phyloP scores from a whole-genome alignment of 2,888 invertebrate species.

The Holacanthella duospinosa region DNA sequence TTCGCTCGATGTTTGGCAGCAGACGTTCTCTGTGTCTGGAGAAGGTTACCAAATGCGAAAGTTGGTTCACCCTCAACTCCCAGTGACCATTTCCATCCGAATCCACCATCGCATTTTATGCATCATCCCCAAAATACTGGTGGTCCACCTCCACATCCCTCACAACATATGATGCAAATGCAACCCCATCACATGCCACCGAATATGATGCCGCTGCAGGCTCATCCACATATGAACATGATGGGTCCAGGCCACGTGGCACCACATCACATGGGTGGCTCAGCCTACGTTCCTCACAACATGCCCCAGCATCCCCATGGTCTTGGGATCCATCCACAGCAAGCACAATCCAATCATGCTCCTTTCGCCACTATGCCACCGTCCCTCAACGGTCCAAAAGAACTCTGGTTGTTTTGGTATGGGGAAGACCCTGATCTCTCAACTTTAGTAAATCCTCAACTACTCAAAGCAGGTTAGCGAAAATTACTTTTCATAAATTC shows the following conservation, averaged over 20 bases:
- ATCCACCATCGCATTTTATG: slow-evolving; percentile 32
- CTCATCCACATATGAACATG: slow-evolving; percentile 15
- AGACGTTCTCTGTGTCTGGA: slow-evolving; percentile 96
- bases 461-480: slow-evolving; percentile 69
- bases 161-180: slow-evolving; percentile 13
- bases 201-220: slow-evolving; percentile 30
- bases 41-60: slow-evolving; percentile 58
- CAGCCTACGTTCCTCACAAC: slow-evolving; percentile 43
- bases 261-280: slow-evolving; percentile 39
- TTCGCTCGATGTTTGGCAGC: slow-evolving; percentile 83
- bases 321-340: slow-evolving; percentile 47
- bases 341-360: slow-evolving; percentile 46
- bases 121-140: slow-evolving; percentile 20
- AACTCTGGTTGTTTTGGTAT: slow-evolving; percentile 99
- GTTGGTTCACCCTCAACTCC: slow-evolving; percentile 20
- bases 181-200: slow-evolving; percentile 18
- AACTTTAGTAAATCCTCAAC: slow-evolving; percentile 71
- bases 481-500: too few relatives aligned
- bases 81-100: slow-evolving; percentile 25
- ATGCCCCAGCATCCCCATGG: slow-evolving; percentile 43
- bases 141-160: slow-evolving; percentile 12
- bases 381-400: slow-evolving; percentile 79
- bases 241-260: slow-evolving; percentile 22
- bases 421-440: slow-evolving; percentile 88
- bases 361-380: slow-evolving; percentile 42